Base-by-base conservation (phyloP, 2,888 invertebrate genomes). In the Oscheius onirici region DNA sequence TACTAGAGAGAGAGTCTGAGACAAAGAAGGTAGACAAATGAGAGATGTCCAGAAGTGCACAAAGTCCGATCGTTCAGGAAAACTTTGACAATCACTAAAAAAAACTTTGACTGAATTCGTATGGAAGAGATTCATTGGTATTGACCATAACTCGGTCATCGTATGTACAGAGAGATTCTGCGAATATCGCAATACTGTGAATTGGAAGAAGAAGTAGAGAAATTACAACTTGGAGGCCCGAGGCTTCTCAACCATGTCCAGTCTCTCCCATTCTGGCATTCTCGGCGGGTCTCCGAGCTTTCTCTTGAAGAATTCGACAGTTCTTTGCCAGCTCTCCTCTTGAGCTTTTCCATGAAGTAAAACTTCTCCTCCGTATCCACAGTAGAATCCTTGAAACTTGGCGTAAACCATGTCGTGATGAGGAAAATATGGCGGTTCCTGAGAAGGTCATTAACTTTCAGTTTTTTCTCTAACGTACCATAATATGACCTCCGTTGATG, bases 381-480 rank as follows among this genome's bases (percentile, higher is more conserved):
- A 76, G 43, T 76, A 76, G 66, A 76, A 76, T 41, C 63, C 76
- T 68, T 76, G 76, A 60, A 74, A 72, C 54, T 76, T 76, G 0
- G 76, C 76, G 60, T 74, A 76, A 43, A 76, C 76, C 24, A 76
- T 68, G 43, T 76, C 74, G 46, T 76, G 76, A 51, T 74, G 74
- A 22, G 76, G 76, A 34, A 76, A 76, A 66, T 76, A 76, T 6
- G 76, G 76, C 6, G 76, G 76, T 44, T 76, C 76, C n/a, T n/a
- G n/a, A n/a, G n/a, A n/a, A n/a, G n/a, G n/a, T n/a, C n/a, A n/a
- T n/a, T n/a, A n/a, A n/a, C n/a, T n/a, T n/a, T n/a, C n/a, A n/a
- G n/a, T n/a, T n/a, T n/a, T n/a, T n/a, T n/a, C n/a, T n/a, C n/a
- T n/a, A n/a, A n/a, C n/a, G n/a, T n/a, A n/a, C n/a, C 76, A 76